A percentile compares a stretch with the other conserved stretches of the same genome.
Evolutionary conservation across 1,140 invertebrate genomes (phyloP).

Genomic region (Nylanderia fulva): DNA sequence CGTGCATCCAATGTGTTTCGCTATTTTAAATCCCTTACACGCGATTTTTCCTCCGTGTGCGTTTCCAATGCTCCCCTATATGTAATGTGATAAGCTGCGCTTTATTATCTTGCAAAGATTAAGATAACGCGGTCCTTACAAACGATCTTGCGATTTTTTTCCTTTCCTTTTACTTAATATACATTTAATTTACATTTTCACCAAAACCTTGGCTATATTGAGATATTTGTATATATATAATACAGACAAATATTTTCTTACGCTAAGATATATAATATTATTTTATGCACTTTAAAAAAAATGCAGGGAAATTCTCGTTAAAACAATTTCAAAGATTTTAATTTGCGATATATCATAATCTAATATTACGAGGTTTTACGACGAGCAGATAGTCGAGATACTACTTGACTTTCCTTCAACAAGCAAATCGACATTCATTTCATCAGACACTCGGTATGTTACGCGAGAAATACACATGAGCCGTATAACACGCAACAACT

Average conservation of each 20-base stretch:
- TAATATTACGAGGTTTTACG: background rate
- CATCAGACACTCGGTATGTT: background rate
- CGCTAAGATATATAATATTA: background rate
- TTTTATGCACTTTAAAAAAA: background rate
- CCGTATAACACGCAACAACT: conserved; percentile 33
- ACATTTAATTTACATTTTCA: conserved; percentile 5
- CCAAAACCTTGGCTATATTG: background rate
- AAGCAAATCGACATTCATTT: background rate
- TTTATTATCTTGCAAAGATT: conserved; percentile 6
- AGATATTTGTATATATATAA: background rate
- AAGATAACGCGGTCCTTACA: background rate
- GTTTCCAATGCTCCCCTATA: background rate
- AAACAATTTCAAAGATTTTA: background rate
- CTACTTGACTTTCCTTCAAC: background rate
- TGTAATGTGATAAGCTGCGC: conserved; percentile 10
- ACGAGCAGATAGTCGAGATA: background rate
- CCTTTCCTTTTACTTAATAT: background rate
- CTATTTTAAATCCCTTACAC: conserved; percentile 48
- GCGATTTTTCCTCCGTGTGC: conserved; percentile 6
- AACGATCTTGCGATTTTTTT: background rate
- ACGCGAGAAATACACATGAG: background rate
- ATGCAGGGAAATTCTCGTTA: background rate
- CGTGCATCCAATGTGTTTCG: conserved; percentile 25
- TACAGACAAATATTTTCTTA: background rate
- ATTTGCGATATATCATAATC: background rate